phyloP scores from a whole-genome alignment of 2,888 invertebrate genomes.

The Synergus laeviventris region DNA sequence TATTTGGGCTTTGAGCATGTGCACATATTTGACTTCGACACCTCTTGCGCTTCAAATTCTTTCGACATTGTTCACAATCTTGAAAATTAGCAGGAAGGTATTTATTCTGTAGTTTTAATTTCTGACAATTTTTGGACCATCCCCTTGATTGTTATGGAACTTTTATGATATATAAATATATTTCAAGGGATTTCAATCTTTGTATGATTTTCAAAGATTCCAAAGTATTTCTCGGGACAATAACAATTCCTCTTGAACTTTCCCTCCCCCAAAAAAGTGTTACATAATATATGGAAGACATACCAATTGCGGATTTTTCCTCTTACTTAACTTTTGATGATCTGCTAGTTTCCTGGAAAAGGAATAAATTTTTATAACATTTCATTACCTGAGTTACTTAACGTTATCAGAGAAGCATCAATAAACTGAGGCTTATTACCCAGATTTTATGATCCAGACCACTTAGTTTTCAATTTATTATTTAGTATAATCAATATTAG shows the following conservation, averaged over 20 bases:
- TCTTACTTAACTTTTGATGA: not conserved
- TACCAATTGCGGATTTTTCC: no score
- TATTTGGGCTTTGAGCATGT: not conserved
- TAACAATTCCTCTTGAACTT: no score
- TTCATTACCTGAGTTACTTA: conserved; percentile 21
- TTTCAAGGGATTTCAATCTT: no score
- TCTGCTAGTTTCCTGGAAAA: not conserved
- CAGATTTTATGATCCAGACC: conserved; percentile 11
- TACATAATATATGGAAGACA: no score
- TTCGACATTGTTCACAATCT: not conserved
- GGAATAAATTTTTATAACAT: not conserved
- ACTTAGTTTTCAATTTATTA: conserved; percentile 8
- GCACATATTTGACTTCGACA: conserved; percentile 15
- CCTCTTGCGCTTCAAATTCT: not conserved
- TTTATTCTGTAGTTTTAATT: no score
- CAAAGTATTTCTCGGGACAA: no score
- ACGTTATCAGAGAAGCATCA: conserved; percentile 17
- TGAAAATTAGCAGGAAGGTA: not conserved
- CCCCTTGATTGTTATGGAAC: no score
- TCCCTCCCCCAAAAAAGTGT: no score
- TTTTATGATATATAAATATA: no score
- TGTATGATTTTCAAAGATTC: no score
- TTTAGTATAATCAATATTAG: not conserved
- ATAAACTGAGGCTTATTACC: not conserved
- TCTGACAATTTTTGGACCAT: no score